Conservation (phyloP, 1,140 invertebrate species). For the Lordiphosa stackelbergi region DNA sequence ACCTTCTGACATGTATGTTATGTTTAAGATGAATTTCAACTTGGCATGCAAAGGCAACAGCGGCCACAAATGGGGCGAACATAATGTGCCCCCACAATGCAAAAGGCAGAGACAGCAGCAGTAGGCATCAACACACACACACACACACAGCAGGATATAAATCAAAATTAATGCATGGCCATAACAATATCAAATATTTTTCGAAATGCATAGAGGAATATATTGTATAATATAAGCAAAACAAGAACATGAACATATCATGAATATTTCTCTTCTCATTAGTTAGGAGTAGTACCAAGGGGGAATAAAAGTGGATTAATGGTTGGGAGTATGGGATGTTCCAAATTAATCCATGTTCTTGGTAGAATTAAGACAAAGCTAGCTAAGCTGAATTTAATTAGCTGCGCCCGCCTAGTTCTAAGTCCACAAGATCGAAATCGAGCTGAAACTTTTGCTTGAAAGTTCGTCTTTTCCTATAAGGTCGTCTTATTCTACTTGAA, state of each 20-base stretch:
- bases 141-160: slow-evolving; percentile 41
- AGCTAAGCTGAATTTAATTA: too few relatives aligned
- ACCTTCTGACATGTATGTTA: not conserved
- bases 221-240: slow-evolving; percentile 1
- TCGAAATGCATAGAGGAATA: slow-evolving; percentile 16
- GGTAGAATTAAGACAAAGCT: too few relatives aligned
- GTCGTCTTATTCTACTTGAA: too few relatives aligned
- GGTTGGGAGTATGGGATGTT: too few relatives aligned
- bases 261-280: slow-evolving; percentile 6
- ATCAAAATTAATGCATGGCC: slow-evolving; percentile 38
- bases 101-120: not conserved
- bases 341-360: too few relatives aligned
- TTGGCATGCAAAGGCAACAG: slow-evolving; percentile 26
- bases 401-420: too few relatives aligned
- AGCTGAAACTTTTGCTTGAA: too few relatives aligned
- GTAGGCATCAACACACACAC: too few relatives aligned
- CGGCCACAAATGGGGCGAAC: slow-evolving; percentile 26
- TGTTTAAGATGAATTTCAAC: slow-evolving; percentile 36
- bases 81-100: slow-evolving; percentile 13
- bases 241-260: not conserved
- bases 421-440: too few relatives aligned
- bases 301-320: too few relatives aligned
- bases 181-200: slow-evolving; percentile 48
- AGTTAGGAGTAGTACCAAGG: not conserved
- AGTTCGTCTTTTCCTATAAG: too few relatives aligned